phyloP scores from a whole-genome alignment of 2,797 vertebrate genomes.

The Pseudochirops corinnae region DNA sequence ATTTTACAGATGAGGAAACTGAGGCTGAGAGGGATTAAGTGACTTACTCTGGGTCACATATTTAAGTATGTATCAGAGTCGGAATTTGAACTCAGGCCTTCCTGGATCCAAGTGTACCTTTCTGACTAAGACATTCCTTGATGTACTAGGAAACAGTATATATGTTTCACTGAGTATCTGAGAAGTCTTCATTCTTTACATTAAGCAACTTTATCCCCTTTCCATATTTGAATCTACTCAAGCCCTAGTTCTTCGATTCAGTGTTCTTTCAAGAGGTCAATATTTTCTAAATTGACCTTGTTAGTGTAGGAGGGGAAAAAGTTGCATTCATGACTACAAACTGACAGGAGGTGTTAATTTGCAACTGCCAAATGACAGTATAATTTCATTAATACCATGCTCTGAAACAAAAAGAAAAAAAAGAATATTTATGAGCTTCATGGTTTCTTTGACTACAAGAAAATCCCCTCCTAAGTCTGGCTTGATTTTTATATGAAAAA shows the following conservation, averaged over 20 bases:
- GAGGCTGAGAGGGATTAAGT: background rate
- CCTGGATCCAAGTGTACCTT: background rate
- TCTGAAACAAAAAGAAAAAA: conserved; percentile 45
- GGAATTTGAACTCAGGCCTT: background rate
- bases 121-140: background rate
- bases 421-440: conserved; percentile 38
- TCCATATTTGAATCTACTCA: conserved; percentile 25
- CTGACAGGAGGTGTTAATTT: conserved; percentile 62
- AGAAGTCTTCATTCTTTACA: background rate
- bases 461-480: conserved; percentile 18
- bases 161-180: background rate
- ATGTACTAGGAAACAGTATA: background rate
- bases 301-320: conserved; percentile 63
- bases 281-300: conserved; percentile 62
- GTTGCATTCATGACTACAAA: conserved; percentile 61
- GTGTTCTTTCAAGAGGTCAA: conserved; percentile 65
- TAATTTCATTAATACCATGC: conserved; percentile 69
- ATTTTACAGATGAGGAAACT: background rate
- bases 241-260: conserved; percentile 46
- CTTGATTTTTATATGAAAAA: background rate
- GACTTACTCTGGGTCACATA: background rate
- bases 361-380: conserved; percentile 56
- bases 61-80: background rate
- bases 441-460: conserved; percentile 33
- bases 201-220: conserved; percentile 58